Percentiles rank a stretch among this genome's conserved stretches.
These are phyloP conservation scores for Menura novaehollandiae DNA, from an alignment of 2,113 vertebrate genomes.

Conservation along the genomic window DNA sequence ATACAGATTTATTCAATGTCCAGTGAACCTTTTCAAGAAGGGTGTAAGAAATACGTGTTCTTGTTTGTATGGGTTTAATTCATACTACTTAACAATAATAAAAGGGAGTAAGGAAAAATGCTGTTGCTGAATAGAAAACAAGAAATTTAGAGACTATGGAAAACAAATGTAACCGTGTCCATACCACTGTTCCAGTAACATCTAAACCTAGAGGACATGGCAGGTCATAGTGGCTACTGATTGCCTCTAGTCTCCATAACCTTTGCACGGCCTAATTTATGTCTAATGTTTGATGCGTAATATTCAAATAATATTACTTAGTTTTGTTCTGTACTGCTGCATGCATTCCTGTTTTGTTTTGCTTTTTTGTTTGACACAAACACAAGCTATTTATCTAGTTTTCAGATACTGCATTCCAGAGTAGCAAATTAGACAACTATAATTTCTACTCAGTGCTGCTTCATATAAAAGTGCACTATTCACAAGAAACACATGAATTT, in stretches of 20 bases:
- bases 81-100: neutral
- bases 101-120: neutral
- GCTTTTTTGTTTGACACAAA: neutral
- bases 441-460: neutral
- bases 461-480: slow-evolving; percentile 12
- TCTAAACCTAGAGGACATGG: neutral
- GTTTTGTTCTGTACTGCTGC: neutral
- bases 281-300: neutral
- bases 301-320: neutral
- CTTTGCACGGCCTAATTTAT: neutral
- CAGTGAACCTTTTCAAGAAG: neutral
- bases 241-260: neutral
- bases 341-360: neutral
- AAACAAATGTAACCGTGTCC: neutral
- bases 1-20: neutral
- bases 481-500: slow-evolving; percentile 11
- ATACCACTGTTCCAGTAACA: neutral
- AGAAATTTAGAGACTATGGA: neutral
- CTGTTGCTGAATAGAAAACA: neutral
- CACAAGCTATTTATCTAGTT: neutral
- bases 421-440: neutral
- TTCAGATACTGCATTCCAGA: slow-evolving; percentile 9
- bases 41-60: neutral
- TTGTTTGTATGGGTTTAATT: neutral
- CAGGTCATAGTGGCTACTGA: neutral